A percentile compares a stretch with the other conserved stretches of the same genome.
Conservation (phyloP, 1,140 invertebrate species). For the Eciton burchellii region DNA sequence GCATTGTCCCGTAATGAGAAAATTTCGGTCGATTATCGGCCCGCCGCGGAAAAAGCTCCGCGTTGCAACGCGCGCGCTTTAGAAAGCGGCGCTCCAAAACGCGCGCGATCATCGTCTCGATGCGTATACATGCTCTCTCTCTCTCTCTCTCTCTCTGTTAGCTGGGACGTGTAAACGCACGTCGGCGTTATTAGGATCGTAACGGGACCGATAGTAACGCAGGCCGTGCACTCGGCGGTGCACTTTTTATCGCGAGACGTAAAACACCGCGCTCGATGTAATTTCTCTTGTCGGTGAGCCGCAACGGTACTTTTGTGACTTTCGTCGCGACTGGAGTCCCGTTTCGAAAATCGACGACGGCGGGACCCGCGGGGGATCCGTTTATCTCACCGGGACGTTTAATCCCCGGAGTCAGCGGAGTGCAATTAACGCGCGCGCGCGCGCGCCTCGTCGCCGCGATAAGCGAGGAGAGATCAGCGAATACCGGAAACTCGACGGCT, state of each 20-base stretch:
- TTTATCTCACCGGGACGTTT: constrained; percentile 14
- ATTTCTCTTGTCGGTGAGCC: background rate
- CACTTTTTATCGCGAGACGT: background rate
- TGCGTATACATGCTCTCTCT: constrained; percentile 9
- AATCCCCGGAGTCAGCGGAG: constrained; percentile 34
- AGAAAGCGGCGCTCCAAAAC: constrained; percentile 33
- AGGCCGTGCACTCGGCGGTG: background rate
- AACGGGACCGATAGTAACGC: constrained; percentile 24
- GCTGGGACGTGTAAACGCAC: constrained; percentile 21
- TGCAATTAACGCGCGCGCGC: constrained; percentile 28
- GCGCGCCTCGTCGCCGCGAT: constrained; percentile 8
- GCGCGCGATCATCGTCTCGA: background rate
- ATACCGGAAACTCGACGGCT: constrained; percentile 22
- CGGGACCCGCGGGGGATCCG: background rate
- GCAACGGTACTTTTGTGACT: background rate
- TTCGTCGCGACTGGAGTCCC: background rate
- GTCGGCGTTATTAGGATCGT: constrained; percentile 20
- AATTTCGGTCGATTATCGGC: constrained; percentile 4
- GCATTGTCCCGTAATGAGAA: background rate
- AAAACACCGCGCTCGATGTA: background rate
- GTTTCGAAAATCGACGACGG: background rate
- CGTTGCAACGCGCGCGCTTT: constrained; percentile 30
- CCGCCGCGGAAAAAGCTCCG: background rate
- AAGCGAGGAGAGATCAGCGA: background rate
- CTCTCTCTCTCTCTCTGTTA: background rate